Conservation (phyloP, 1,140 invertebrate genomes). For the Nasonia longicornis region DNA sequence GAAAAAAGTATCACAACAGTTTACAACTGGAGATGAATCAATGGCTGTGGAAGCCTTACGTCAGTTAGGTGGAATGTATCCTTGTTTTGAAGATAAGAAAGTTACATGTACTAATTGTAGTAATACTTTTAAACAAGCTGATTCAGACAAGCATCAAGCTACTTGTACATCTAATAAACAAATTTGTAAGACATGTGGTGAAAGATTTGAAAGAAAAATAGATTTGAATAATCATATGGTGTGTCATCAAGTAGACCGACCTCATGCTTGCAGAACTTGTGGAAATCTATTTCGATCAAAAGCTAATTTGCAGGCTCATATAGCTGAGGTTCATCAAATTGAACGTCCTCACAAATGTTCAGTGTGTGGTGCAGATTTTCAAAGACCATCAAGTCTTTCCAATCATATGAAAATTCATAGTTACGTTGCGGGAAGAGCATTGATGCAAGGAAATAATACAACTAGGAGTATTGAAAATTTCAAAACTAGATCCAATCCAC, state of each 20-base stretch:
- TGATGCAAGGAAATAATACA: constrained; percentile 53
- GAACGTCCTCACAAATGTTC: constrained; percentile 63
- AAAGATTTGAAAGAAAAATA: constrained; percentile 63
- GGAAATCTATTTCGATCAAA: constrained; percentile 65
- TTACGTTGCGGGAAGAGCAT: constrained; percentile 65
- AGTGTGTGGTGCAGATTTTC: constrained; percentile 67
- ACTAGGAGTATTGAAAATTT: constrained; percentile 45
- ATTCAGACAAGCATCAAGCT: constrained; percentile 55
- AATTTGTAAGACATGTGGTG: constrained; percentile 60
- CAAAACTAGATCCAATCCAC: constrained; percentile 53
- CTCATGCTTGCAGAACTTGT: constrained; percentile 64
- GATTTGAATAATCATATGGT: constrained; percentile 67
- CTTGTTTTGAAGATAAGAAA: constrained; percentile 61
- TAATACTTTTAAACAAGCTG: constrained; percentile 47
- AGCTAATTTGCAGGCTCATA: constrained; percentile 60
- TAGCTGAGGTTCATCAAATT: constrained; percentile 58
- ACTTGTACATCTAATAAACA: constrained; percentile 55
- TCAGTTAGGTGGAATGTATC: constrained; percentile 68
- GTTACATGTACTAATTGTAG: constrained; percentile 54
- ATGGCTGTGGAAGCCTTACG: constrained; percentile 69
- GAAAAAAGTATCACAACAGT: constrained; percentile 57
- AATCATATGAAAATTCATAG: constrained; percentile 70
- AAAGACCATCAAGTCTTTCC: constrained; percentile 68
- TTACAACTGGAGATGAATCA: constrained; percentile 65
- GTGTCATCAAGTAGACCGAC: constrained; percentile 65